Evolutionary conservation across 2,797 vertebrate species (phyloP), one percentile per base, ranked within the genome.

Genomic region (Bryconaethiops microstoma): DNA sequence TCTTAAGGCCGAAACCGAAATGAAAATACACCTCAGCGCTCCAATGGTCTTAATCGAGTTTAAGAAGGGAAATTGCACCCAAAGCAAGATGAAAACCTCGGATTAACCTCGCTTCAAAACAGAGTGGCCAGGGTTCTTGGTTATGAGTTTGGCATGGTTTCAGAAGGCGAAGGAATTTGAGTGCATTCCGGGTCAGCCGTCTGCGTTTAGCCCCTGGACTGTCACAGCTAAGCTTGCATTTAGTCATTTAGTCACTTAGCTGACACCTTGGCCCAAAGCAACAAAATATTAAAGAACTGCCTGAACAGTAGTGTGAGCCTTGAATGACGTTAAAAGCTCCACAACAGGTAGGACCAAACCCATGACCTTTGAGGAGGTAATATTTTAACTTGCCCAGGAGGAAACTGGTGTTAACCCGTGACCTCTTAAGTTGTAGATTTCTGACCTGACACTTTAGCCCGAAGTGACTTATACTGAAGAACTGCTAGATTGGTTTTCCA

Each of bases 21-120:
- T 71, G 76, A 83, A 83, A 83, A 75, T 55, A 70, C 55, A 62
- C 55, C 62, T 75, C 42, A 4, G 21, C 7, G 42, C 12, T 21
- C 50, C 40, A 25, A 19, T 1, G 60, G 60, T n/a, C 75, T 14
- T 74, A 65, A 71, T 55, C 19, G 35, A 59, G 59, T 77, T 73
- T 50, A 35, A 29, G 57, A 74, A 54, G 50, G 63, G 64, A 74
- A 55, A 59, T 40, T 57, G 23, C 16, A 17, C 48, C 69, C 48
- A 54, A 57, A 55, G 29, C 70, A 57, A 59, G 69, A 70, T 29
- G 8, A 54, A 68, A 72, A 19, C 17, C 59, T 64, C 23, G 75
- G 52, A 82, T 70, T 73, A 35, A 50, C 29, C 19, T 48, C 57
- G 59, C 59, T 21, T 17, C 21, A 7, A 17, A 50, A 23, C 0